A percentile compares a stretch with the other conserved stretches of the same genome.
These are phyloP conservation scores for Kryptolebias marmoratus DNA, from an alignment of 2,113 vertebrate species.

Conservation along the genomic window DNA sequence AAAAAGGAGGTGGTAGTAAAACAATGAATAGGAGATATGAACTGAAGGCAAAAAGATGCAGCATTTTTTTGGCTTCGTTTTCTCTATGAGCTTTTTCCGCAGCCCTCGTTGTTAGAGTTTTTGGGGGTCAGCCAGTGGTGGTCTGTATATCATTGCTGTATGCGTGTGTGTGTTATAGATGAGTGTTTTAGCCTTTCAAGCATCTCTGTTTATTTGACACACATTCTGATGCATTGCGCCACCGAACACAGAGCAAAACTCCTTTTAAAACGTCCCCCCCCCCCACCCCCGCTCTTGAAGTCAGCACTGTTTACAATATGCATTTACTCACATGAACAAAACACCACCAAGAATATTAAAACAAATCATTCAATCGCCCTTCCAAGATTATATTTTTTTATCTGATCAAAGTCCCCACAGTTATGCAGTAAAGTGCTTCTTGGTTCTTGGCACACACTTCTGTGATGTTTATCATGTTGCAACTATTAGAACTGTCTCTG, in stretches of 20 bases:
- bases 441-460: background rate
- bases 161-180: slow-evolving; percentile 26
- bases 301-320: slow-evolving; percentile 7
- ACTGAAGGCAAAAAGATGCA: slow-evolving; percentile 45
- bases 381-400: slow-evolving; percentile 14
- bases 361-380: background rate
- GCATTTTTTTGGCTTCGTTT: slow-evolving; percentile 62
- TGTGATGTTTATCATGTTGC: slow-evolving; percentile 24
- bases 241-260: slow-evolving; percentile 32
- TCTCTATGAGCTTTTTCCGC: slow-evolving; percentile 52
- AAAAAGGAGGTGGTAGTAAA: slow-evolving; percentile 27
- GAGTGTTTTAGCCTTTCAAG: slow-evolving; percentile 8
- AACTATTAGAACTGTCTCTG: slow-evolving; percentile 16
- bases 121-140: slow-evolving; percentile 43
- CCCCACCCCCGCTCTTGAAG: background rate
- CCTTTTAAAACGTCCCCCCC: background rate
- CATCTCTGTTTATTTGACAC: slow-evolving; percentile 28
- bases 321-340: background rate
- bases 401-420: slow-evolving; percentile 26
- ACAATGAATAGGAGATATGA: slow-evolving; percentile 31
- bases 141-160: slow-evolving; percentile 24
- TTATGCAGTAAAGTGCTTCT: slow-evolving; percentile 9
- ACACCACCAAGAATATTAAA: slow-evolving; percentile 8
- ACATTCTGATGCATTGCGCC: background rate
- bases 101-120: slow-evolving; percentile 48